Base-by-base conservation (phyloP, 2,113 vertebrate species). In the Tringa solitaria region DNA sequence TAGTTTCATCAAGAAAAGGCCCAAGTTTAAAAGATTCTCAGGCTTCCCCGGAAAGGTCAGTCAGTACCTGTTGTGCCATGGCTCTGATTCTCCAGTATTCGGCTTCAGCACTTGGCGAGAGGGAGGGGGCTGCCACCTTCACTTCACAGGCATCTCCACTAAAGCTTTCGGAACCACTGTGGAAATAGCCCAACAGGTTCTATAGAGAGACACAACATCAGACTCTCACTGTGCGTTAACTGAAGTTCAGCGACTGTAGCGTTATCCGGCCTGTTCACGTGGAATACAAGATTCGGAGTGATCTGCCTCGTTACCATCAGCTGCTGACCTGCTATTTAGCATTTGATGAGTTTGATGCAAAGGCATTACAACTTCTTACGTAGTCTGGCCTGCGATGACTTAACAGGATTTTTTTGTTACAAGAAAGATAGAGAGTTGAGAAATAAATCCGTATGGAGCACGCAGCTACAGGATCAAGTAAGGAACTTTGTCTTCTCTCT, bases 31-130 rank as follows among this genome's bases (percentile, higher is more conserved):
- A 93, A 59, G 11, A 33, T 54, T 84, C 51, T 90, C 53, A 41
- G 54, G 26, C 32, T 57, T 89, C 10, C 39, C 53, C 41, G 21
- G 28, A 75, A 92, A 72, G 1, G 5, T 48, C 43, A 35, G 33
- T 45, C 73, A 57, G 97, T 96, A 99, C 99, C 99, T 99, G 99
- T 75, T 99, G 99, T 17, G 99, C 99, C 99, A 99, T 99, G 33
- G 99, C 99, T 94, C 98, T 98, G 97, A 99, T 99, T 98, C 99
- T 98, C 99, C 99, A 99, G 97, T 99, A 99, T 79, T 99, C 99
- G 0, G 99, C 99, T 97, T 99, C 99, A 0, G 99, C 99, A 14
- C 98, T 98, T 1, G 99, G 98, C 0, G 99, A 99, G 35, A 99
- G 98, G 20, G 99, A 99, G 0, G 99, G 99, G 2, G 99, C 99